Percentiles rank a stretch among this genome's conserved stretches.
These are phyloP conservation scores for Tipula lateralis DNA, from an alignment of 2,888 invertebrate genomes.

Conservation along the genomic window DNA sequence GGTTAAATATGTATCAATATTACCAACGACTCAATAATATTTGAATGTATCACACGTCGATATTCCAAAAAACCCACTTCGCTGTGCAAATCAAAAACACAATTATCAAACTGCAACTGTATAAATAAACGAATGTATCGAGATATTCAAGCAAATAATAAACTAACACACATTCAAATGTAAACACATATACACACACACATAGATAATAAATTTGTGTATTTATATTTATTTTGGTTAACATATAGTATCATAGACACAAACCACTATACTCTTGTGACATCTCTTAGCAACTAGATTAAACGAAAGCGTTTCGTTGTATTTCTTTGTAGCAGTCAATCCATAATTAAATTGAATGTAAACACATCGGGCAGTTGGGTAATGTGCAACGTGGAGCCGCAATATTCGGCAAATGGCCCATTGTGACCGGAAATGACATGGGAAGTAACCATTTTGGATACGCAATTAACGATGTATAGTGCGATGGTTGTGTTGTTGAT, in stretches of 20 bases:
- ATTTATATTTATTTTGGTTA: not conserved
- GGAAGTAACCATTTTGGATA: slow-evolving; percentile 49
- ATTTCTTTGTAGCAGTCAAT: not conserved
- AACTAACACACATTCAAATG: too few relatives aligned
- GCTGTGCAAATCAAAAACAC: not conserved
- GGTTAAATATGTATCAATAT: not conserved
- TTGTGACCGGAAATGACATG: slow-evolving; percentile 46
- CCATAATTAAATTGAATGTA: slow-evolving; percentile 29
- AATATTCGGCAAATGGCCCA: slow-evolving; percentile 48
- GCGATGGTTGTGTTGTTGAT: slow-evolving; percentile 32
- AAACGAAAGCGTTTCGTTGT: not conserved
- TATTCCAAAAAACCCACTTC: not conserved
- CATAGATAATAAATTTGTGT: too few relatives aligned
- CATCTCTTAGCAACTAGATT: not conserved
- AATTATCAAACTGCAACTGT: not conserved
- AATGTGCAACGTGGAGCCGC: slow-evolving; percentile 51
- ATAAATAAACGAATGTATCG: not conserved
- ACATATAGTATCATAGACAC: not conserved
- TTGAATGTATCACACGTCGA: not conserved
- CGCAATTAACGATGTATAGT: slow-evolving; percentile 41
- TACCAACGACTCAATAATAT: not conserved
- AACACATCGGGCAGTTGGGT: slow-evolving; percentile 45
- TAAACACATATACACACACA: too few relatives aligned
- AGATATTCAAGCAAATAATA: not conserved
- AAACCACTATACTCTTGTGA: not conserved